Percentiles rank a stretch among this genome's conserved stretches.
phyloP scores from a whole-genome alignment of 2,888 invertebrate species.

The Callyntrura guangdongensis region DNA sequence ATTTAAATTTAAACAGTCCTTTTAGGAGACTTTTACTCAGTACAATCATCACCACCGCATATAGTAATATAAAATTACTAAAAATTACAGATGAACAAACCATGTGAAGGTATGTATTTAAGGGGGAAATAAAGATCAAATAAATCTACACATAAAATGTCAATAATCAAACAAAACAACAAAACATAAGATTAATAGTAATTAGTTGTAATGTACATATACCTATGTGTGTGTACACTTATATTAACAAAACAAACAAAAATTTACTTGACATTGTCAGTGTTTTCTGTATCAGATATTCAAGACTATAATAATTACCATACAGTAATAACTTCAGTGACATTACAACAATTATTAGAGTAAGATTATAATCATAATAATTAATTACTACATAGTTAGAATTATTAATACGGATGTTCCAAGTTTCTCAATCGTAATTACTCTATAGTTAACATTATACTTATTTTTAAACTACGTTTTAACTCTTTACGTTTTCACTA shows the following conservation, averaged over 20 bases:
- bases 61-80: constrained; percentile 13
- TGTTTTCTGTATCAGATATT: constrained; percentile 14
- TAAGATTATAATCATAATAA: constrained; percentile 47
- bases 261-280: constrained; percentile 51
- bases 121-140: constrained; percentile 36
- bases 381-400: constrained; percentile 41
- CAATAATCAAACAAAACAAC: constrained; percentile 59
- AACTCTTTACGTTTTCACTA: constrained; percentile 52
- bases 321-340: constrained; percentile 32
- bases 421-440: constrained; percentile 35
- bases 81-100: constrained; percentile 71
- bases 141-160: constrained; percentile 56
- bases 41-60: constrained; percentile 78
- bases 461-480: constrained; percentile 40
- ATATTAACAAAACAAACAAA: constrained; percentile 25
- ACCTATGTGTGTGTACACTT: background rate
- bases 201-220: constrained; percentile 4
- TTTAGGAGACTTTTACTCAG: constrained; percentile 67
- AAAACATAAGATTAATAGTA: constrained; percentile 31
- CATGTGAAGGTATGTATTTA: constrained; percentile 36
- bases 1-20: constrained; percentile 68
- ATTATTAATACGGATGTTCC: constrained; percentile 71
- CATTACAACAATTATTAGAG: constrained; percentile 18
- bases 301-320: background rate
- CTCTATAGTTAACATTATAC: background rate